Evolutionary conservation across 2,888 invertebrate species (phyloP).

Genomic region (Macroteleia sp.): DNA sequence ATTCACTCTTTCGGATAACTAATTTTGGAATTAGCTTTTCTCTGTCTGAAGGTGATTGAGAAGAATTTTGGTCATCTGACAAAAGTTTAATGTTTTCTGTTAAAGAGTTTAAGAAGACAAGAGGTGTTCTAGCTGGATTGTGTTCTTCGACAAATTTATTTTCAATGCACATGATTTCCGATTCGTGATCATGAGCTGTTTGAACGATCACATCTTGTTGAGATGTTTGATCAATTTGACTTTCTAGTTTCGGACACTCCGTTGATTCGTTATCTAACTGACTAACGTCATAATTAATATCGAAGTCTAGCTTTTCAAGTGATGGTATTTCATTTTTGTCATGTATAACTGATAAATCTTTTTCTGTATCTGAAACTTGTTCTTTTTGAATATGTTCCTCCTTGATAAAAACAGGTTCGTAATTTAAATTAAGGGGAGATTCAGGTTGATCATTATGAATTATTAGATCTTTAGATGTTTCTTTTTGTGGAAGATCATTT

Average conservation of each 20-base stretch:
- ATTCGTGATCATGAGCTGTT: neutral
- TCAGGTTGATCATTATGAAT: too few relatives aligned
- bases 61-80: slow-evolving; percentile 11
- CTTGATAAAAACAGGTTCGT: too few relatives aligned
- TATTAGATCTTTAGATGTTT: too few relatives aligned
- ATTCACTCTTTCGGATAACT: slow-evolving; percentile 75
- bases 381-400: too few relatives aligned
- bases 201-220: neutral
- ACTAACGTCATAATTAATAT: slow-evolving; percentile 4
- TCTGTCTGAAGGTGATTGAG: slow-evolving; percentile 15
- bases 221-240: slow-evolving; percentile 26
- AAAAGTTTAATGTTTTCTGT: slow-evolving; percentile 12
- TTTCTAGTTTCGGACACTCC: slow-evolving; percentile 50
- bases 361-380: slow-evolving; percentile 1
- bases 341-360: too few relatives aligned
- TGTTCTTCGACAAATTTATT: slow-evolving; percentile 32
- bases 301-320: slow-evolving; percentile 12
- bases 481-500: too few relatives aligned
- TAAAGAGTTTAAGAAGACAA: slow-evolving; percentile 8
- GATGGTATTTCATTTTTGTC: slow-evolving; percentile 30
- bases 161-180: slow-evolving; percentile 14
- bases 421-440: too few relatives aligned
- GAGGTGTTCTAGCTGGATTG: neutral
- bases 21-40: slow-evolving; percentile 73
- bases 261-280: slow-evolving; percentile 27